Evolutionary conservation across 2,797 vertebrate species (phyloP).

Genomic region (Pristis pectinata): DNA sequence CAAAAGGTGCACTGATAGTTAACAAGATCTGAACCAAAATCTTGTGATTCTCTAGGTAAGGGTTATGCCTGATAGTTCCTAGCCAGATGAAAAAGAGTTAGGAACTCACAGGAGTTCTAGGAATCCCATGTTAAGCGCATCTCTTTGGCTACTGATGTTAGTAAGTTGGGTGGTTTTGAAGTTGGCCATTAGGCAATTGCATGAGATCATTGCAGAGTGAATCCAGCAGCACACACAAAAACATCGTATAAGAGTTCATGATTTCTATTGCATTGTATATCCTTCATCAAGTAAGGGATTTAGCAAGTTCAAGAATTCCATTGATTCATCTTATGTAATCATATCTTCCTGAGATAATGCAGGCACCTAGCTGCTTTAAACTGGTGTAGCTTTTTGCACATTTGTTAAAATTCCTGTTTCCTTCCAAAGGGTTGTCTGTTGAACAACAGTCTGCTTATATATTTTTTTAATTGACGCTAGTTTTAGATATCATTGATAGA

Average conservation of each 20-base stretch:
- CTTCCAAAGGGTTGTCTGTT: neutral
- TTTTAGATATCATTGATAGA: constrained; percentile 14
- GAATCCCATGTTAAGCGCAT: neutral
- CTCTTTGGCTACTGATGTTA: neutral
- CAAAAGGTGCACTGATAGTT: neutral
- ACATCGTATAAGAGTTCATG: neutral
- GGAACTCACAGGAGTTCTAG: neutral
- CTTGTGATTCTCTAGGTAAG: neutral
- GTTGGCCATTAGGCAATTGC: neutral
- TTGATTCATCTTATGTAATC: neutral
- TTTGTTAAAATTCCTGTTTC: neutral
- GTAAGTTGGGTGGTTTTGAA: neutral
- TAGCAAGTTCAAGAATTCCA: neutral
- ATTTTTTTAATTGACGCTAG: neutral
- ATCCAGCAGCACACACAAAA: neutral
- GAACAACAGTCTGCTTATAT: neutral
- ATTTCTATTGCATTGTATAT: neutral
- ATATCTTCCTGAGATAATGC: constrained; percentile 16
- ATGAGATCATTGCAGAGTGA: neutral
- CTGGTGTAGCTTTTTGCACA: neutral
- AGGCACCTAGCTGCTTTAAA: neutral
- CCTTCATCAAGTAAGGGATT: neutral
- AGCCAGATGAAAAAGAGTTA: neutral
- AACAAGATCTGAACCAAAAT: neutral
- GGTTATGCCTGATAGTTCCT: neutral